Evolutionary conservation across 2,797 vertebrate species (phyloP).

Genomic region (Coendou prehensilis): DNA sequence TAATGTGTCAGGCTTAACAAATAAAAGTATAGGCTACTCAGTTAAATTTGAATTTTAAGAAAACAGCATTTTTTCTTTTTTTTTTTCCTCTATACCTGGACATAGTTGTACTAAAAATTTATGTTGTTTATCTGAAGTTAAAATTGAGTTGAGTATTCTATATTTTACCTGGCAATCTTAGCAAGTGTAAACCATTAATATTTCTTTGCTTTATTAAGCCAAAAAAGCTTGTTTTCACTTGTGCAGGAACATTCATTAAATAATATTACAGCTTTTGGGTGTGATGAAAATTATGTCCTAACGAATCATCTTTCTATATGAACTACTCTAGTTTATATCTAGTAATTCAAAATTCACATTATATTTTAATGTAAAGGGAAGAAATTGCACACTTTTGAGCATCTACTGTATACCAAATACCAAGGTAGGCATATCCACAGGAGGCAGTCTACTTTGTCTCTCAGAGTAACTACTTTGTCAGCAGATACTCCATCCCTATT

Average conservation of each 20-base stretch:
- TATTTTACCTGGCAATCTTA: not conserved
- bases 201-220: not conserved
- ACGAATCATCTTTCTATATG: not conserved
- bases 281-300: not conserved
- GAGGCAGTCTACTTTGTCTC: not conserved
- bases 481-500: not conserved
- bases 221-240: not conserved
- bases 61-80: not conserved
- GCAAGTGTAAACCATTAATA: not conserved
- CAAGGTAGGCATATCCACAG: not conserved
- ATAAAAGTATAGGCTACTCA: not conserved
- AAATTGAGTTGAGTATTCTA: not conserved
- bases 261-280: not conserved
- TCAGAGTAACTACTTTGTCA: not conserved
- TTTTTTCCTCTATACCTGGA: not conserved
- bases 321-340: not conserved
- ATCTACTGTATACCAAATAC: not conserved
- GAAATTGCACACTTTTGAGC: not conserved
- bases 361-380: constrained; percentile 12
- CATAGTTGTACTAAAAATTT: not conserved
- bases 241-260: not conserved
- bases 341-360: not conserved
- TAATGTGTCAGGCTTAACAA: not conserved
- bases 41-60: not conserved
- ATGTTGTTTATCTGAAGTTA: not conserved